phyloP scores from a whole-genome alignment of 2,113 vertebrate genomes.

The Notothenia coriiceps region DNA sequence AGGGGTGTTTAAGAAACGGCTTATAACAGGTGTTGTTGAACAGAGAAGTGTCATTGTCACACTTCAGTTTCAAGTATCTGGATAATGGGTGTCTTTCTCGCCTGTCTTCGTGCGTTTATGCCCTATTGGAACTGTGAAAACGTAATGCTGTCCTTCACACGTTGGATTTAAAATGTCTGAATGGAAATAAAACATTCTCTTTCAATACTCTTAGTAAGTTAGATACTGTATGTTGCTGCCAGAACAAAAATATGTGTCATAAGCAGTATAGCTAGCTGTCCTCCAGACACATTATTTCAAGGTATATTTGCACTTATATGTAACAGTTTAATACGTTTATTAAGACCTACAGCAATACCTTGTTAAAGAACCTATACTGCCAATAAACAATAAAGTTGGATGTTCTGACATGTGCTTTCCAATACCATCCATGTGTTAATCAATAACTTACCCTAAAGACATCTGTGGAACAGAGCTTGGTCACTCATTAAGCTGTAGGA shows the following conservation, averaged over 20 bases:
- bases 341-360: background rate
- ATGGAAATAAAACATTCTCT: conserved; percentile 3
- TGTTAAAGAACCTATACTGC: background rate
- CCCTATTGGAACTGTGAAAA: background rate
- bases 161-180: background rate
- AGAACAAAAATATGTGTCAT: background rate
- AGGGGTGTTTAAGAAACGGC: background rate
- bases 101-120: background rate
- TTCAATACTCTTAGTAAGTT: background rate
- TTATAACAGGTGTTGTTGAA: background rate
- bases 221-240: background rate
- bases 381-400: background rate
- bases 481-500: background rate
- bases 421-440: background rate
- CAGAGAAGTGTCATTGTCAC: background rate
- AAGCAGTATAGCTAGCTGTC: background rate
- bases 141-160: background rate
- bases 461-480: background rate
- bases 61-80: background rate
- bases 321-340: background rate
- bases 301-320: background rate
- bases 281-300: background rate
- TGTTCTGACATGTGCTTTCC: background rate
- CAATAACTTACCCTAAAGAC: conserved; percentile 6
- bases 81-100: background rate